phyloP scores from a whole-genome alignment of 2,797 vertebrate species.

The Phrynocephalus vlangalii region DNA sequence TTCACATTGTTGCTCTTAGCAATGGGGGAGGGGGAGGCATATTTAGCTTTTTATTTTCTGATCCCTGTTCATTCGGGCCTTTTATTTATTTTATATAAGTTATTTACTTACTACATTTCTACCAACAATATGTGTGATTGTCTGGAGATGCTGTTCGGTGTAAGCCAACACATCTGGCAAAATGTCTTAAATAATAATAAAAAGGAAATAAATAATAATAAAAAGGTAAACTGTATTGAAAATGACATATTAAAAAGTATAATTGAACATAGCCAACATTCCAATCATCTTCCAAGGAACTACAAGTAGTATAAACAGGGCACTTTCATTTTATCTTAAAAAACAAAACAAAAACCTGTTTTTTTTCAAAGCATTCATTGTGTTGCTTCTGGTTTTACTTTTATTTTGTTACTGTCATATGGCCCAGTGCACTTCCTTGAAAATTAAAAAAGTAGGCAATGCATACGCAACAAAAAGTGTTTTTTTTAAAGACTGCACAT shows the following conservation, averaged over 20 bases:
- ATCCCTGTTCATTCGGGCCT: not conserved
- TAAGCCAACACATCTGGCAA: not conserved
- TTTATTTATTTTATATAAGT: not conserved
- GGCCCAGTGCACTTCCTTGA: too few species aligned
- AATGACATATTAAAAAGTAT: not conserved
- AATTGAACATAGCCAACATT: not conserved
- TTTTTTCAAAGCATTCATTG: not conserved
- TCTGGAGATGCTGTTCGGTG: not conserved
- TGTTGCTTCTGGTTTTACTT: not conserved
- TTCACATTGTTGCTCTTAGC: not conserved
- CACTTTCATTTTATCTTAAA: not conserved
- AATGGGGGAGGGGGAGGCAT: too few species aligned
- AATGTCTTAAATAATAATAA: not conserved
- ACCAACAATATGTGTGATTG: not conserved
- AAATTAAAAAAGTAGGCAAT: too few species aligned
- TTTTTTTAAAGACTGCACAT: too few species aligned
- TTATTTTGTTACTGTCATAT: not conserved
- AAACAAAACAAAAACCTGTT: not conserved
- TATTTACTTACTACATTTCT: not conserved
- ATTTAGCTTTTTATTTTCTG: not conserved
- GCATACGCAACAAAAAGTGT: too few species aligned
- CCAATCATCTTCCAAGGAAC: not conserved
- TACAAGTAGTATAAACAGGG: not conserved
- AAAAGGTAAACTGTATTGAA: too few species aligned
- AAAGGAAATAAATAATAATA: not conserved